Conservation (phyloP, 2,113 vertebrate species). For the Pardalotus punctatus region DNA sequence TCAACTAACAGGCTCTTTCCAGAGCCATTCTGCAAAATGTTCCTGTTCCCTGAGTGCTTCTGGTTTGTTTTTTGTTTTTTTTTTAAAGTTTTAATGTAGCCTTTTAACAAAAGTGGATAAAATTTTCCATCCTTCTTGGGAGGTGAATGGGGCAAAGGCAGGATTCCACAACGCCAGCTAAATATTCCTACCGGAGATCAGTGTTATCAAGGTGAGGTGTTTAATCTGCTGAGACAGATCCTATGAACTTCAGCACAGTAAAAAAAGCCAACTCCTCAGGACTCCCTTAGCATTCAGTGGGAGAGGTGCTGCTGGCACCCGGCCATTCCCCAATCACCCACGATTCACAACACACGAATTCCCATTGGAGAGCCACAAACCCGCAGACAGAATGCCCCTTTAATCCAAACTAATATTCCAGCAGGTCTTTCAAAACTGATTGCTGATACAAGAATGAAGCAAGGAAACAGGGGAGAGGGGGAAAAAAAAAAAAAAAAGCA, state of each 20-base stretch:
- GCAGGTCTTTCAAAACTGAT: neutral
- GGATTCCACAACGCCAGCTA: neutral
- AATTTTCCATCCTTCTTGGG: neutral
- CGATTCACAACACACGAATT: neutral
- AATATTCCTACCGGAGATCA: neutral
- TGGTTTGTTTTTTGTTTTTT: neutral
- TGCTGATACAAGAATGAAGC: neutral
- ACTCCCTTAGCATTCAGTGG: neutral
- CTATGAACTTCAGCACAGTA: neutral
- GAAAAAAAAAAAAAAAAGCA: neutral
- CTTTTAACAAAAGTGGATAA: neutral
- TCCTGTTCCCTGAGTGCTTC: neutral
- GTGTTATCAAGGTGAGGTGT: neutral
- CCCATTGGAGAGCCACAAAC: neutral
- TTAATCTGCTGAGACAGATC: neutral
- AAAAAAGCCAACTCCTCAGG: neutral
- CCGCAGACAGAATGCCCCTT: neutral
- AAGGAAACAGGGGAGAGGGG: fast-evolving
- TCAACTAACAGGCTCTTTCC: neutral
- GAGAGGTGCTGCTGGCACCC: constrained; percentile 11
- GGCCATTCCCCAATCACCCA: neutral
- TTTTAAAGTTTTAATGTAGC: neutral
- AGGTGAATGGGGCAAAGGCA: neutral
- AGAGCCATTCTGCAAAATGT: neutral
- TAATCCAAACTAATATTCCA: neutral